A percentile compares a stretch with the other conserved stretches of the same genome.
Evolutionary conservation across 2,888 invertebrate species (phyloP).

Genomic region (Alviniconcha strummeri): DNA sequence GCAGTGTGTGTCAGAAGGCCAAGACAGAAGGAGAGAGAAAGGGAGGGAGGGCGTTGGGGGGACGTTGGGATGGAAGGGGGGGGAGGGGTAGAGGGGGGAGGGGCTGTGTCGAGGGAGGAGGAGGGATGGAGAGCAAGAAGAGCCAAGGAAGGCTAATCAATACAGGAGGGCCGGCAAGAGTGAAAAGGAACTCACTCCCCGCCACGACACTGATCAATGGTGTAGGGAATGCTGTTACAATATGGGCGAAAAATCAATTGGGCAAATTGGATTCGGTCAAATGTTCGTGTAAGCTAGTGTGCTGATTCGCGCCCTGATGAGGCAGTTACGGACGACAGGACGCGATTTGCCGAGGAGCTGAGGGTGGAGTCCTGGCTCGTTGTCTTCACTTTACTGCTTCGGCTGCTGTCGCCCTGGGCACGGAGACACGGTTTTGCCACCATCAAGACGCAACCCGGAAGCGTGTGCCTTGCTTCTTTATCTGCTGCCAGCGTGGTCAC

Average conservation of each 20-base stretch:
- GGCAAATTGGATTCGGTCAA: conserved; percentile 39
- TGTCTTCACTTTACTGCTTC: background rate
- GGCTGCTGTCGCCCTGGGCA: too few species aligned
- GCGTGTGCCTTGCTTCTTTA: background rate
- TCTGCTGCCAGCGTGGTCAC: too few species aligned
- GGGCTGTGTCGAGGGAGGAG: background rate
- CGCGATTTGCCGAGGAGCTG: background rate
- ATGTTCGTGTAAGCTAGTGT: conserved; percentile 34
- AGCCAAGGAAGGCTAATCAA: background rate
- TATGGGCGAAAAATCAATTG: conserved; percentile 39
- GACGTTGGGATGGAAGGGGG: background rate
- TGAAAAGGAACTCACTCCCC: conserved; percentile 14
- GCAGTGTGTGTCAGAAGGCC: conserved; percentile 1
- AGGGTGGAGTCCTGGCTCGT: background rate
- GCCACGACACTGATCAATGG: conserved; percentile 33
- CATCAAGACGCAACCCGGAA: too few species aligned
- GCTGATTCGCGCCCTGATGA: background rate
- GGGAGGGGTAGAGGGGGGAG: background rate
- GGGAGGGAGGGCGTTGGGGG: too few species aligned
- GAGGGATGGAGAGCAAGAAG: background rate
- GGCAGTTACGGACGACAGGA: background rate
- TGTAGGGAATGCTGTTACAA: conserved; percentile 41
- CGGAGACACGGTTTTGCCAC: too few species aligned
- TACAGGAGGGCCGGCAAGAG: background rate
- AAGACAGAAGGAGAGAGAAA: background rate